Evolutionary conservation across 2,888 invertebrate species (phyloP).

Genomic region (Pardosa pseudoannulata): DNA sequence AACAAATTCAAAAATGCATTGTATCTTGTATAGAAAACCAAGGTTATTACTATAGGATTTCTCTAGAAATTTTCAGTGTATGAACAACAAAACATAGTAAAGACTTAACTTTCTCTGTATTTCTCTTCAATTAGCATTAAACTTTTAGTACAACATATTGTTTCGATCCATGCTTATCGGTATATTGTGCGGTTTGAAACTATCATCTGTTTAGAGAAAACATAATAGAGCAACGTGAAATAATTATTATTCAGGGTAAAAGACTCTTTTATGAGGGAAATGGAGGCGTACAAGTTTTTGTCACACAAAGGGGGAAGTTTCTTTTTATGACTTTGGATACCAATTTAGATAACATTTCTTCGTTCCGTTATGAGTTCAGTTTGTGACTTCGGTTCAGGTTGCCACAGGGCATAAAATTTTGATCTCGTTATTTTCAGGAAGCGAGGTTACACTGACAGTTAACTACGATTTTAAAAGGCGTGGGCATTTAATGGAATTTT

Average conservation of each 20-base stretch:
- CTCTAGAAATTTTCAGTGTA: too few species aligned
- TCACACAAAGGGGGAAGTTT: slow-evolving; percentile 27
- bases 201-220: neutral
- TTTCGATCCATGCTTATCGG: too few species aligned
- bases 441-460: slow-evolving; percentile 39
- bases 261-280: slow-evolving; percentile 14
- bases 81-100: too few species aligned
- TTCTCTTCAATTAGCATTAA: too few species aligned
- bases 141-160: too few species aligned
- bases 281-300: slow-evolving; percentile 29
- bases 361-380: slow-evolving; percentile 27
- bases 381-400: neutral
- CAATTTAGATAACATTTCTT: slow-evolving; percentile 63
- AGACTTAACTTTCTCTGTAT: too few species aligned
- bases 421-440: slow-evolving; percentile 25
- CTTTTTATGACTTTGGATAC: slow-evolving; percentile 55
- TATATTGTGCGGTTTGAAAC: too few species aligned
- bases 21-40: too few species aligned
- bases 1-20: too few species aligned
- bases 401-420: slow-evolving; percentile 3
- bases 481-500: neutral
- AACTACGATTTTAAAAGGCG: slow-evolving; percentile 30
- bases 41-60: too few species aligned
- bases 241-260: neutral
- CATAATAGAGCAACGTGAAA: neutral